Conservation (phyloP, 1,140 invertebrate species). For the Diabrotica undecimpunctata region DNA sequence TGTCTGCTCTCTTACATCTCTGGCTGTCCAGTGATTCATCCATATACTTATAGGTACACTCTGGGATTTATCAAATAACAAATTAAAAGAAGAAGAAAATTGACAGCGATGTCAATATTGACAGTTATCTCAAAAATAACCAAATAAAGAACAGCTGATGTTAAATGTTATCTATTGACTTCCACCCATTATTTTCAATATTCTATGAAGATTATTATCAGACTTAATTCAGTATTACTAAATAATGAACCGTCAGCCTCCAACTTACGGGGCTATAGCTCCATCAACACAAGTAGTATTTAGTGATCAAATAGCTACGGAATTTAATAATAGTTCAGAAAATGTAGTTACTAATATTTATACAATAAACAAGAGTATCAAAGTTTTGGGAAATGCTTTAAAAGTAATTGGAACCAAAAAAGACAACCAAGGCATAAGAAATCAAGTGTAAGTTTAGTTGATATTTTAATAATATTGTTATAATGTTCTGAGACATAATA, state of each 20-base stretch:
- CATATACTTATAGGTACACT: too few species aligned
- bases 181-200: too few species aligned
- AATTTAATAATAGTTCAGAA: conserved; percentile 70
- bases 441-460: conserved; percentile 58
- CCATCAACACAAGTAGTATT: conserved; percentile 35
- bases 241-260: conserved; percentile 17
- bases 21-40: too few species aligned
- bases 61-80: too few species aligned
- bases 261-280: conserved; percentile 44
- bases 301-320: conserved; percentile 65
- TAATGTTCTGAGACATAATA: neutral
- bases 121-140: too few species aligned
- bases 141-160: too few species aligned
- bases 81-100: too few species aligned
- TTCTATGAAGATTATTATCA: too few species aligned
- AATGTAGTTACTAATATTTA: conserved; percentile 76
- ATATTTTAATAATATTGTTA: neutral
- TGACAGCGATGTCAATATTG: too few species aligned
- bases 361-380: conserved; percentile 67
- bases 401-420: conserved; percentile 73
- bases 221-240: too few species aligned
- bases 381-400: conserved; percentile 67
- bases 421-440: conserved; percentile 64
- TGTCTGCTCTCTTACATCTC: too few species aligned
- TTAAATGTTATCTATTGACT: too few species aligned